These are phyloP conservation scores for Temnothorax nylanderi DNA, from an alignment of 1,140 invertebrate species.

Conservation along the genomic window DNA sequence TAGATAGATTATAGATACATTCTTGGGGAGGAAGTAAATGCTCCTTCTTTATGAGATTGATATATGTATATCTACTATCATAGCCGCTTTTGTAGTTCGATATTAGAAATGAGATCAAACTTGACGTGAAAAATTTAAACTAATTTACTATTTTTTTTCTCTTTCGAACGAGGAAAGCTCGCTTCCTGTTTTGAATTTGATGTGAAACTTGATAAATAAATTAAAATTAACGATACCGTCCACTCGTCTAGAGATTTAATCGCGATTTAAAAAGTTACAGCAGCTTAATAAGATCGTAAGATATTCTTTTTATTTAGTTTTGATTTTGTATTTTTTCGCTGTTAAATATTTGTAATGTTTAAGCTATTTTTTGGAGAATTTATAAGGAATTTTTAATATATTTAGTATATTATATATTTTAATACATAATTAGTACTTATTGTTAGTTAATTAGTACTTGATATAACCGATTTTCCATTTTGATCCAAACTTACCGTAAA, in stretches of 20 bases:
- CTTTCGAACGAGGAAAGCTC: neutral
- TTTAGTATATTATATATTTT: neutral
- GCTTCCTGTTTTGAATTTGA: neutral
- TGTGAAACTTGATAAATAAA: conserved; percentile 8
- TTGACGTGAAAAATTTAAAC: neutral
- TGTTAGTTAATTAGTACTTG: neutral
- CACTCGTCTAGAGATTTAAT: neutral
- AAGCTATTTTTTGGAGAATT: too few species aligned
- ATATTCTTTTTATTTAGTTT: neutral
- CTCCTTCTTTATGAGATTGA: neutral
- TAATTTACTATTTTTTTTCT: neutral
- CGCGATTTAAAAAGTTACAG: neutral
- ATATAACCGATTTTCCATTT: neutral
- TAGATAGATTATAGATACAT: conserved; percentile 11
- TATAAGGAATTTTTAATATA: too few species aligned
- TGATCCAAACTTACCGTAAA: neutral
- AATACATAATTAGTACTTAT: too few species aligned
- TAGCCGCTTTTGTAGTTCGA: neutral
- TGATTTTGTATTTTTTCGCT: neutral
- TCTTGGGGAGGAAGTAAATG: conserved; percentile 14
- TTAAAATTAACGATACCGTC: neutral
- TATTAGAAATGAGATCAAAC: neutral
- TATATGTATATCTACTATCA: neutral
- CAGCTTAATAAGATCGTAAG: neutral
- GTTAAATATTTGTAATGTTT: neutral